Evolutionary conservation across 2,113 vertebrate genomes (phyloP), one percentile per base, ranked within the genome.

Genomic region (Tetrax tetrax): DNA sequence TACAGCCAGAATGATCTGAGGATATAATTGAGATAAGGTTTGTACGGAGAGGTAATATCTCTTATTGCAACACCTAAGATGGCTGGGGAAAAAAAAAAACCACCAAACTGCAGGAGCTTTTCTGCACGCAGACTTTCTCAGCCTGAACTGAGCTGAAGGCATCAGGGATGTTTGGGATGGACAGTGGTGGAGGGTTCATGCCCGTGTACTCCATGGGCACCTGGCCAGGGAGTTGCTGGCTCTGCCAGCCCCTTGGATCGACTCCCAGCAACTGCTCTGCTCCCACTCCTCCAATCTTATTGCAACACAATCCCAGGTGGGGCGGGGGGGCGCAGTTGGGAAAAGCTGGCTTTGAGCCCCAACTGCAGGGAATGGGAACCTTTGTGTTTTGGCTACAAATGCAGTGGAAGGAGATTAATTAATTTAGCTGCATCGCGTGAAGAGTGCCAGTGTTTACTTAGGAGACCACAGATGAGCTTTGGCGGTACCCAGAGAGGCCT

Each of bases 391-490:
- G 54, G 76, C 86, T 74, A 63, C 51, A 69, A 47, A 66, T 37
- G 45, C 57, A 43, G 89, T 86, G 65, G 72, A 90, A 87, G 2
- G 14, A 93, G 76, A 78, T 88, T 86, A 93, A 92, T 90, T 92
- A 90, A 86, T 95, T 93, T 51, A 88, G 79, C 89, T 70, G 89
- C 79, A 50, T 78, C 1, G 0, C 4, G 1, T 80, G 79, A 77
- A 77, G 60, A 85, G 79, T 65, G 71, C 66, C 83, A 85, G 60
- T 83, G 66, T 93, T 94, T 92, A 90, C 85, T 90, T 74, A 13
- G 17, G 94, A 80, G 79, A 86, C 76, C 89, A 87, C 83, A 92
- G 92, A 91, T 47, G 82, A 87, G 86, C 59, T 92, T 93, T 86
- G 0, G 1, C 23, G 4, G 64, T 86, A 43, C 41, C 88, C 76